Percentiles rank a stretch among this genome's conserved stretches.
Conservation (phyloP, 1,140 invertebrate genomes). For the Teleopsis dalmanni region DNA sequence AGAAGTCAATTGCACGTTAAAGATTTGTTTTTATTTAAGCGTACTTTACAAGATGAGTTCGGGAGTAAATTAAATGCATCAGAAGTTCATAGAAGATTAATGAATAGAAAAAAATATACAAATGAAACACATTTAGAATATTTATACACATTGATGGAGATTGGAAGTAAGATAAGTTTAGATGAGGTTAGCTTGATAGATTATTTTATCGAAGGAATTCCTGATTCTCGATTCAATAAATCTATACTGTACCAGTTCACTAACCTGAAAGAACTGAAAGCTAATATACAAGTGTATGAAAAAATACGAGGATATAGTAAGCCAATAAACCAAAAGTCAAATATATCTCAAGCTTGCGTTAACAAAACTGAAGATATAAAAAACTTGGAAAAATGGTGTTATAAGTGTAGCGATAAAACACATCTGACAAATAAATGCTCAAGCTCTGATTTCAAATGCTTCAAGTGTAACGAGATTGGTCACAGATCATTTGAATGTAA, state of each 20-base stretch:
- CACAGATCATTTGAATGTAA: not conserved
- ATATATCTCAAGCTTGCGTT: not conserved
- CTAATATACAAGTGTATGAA: not conserved
- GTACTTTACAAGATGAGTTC: not conserved
- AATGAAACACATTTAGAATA: constrained; percentile 4
- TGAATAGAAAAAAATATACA: not conserved
- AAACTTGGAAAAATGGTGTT: not conserved
- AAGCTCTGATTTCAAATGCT: not conserved
- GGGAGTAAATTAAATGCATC: not conserved
- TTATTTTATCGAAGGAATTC: constrained; percentile 10
- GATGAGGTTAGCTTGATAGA: constrained; percentile 3
- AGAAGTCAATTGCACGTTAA: constrained; percentile 1
- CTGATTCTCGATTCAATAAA: constrained; percentile 11
- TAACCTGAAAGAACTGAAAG: constrained; percentile 1
- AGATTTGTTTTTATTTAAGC: not conserved
- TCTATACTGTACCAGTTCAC: constrained; percentile 4
- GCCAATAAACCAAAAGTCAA: not conserved
- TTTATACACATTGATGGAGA: constrained; percentile 8
- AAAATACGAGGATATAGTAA: not conserved
- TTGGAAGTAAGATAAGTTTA: constrained; percentile 1
- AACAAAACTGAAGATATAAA: not conserved
- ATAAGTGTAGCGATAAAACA: not conserved
- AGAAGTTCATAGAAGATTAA: constrained; percentile 4
- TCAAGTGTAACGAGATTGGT: not conserved
- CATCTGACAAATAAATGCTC: not conserved